Base-by-base conservation (phyloP, 2,797 vertebrate genomes). In the Cetoscarus ocellatus region DNA sequence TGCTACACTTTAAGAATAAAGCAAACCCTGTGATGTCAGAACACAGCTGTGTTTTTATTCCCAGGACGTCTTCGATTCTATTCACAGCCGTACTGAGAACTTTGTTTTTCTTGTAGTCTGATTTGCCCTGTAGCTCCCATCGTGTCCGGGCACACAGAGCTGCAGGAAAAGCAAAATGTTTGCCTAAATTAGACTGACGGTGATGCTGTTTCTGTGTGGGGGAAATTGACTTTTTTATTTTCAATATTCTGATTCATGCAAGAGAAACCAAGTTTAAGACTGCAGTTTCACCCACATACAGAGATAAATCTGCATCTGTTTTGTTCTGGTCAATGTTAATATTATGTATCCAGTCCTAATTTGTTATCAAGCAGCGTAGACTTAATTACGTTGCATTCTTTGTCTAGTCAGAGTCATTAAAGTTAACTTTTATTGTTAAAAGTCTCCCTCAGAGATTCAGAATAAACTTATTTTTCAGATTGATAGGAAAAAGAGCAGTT, bases 111-210 rank as follows among this genome's bases (percentile, higher is more conserved):
- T 50, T 57, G 50, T 43, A 10, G 54, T 75, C 50, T 57, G 47
- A 13, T 66, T 54, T 62, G 44, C 63, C 75, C 47, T 68, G 70
- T 58, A n/a, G 55, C 54, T 61, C 39, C 36, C 48, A 17, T 42
- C 7, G 8, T 40, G 48, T 62, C 3, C 17, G 17, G 42, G 51
- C 36, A 12, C 36, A 34, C n/a, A 27, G 12, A 44, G 13, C 40
- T 51, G 15, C 53, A 9, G 1, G 27, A 54, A 18, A 36, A 68
- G 61, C 13, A 27, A 60, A 45, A 51, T 9, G 38, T 59, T 61
- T 35, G 43, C 49, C 52, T 50, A 44, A 61, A 48, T 75, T 61
- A 67, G 17, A 57, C 53, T 6, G 59, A 62, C 18, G 49, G 50
- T 3, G 51, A 44, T 6, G n/a, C 10, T 45, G 51, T 59, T 66